Evolutionary conservation across 2,888 invertebrate genomes (phyloP).

Genomic region (Drymonia ruficornis): DNA sequence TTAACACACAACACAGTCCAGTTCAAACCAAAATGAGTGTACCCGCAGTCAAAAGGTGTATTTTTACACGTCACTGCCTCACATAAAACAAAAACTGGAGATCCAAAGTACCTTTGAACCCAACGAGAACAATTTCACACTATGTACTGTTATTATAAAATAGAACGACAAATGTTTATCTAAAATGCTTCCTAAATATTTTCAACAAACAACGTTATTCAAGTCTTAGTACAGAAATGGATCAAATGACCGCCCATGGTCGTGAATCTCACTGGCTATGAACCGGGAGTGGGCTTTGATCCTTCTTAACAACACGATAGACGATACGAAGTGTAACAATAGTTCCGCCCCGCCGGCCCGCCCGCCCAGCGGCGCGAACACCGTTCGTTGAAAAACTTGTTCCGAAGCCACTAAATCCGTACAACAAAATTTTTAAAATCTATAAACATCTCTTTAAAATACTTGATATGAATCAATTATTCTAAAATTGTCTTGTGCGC

Average conservation of each 20-base stretch:
- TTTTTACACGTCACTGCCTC: slow-evolving; percentile 24
- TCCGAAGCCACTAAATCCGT: slow-evolving; percentile 42
- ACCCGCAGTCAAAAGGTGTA: slow-evolving; percentile 22
- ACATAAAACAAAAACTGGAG: slow-evolving; percentile 17
- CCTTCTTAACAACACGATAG: slow-evolving; percentile 64
- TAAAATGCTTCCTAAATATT: slow-evolving; percentile 65
- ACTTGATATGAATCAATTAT: slow-evolving; percentile 78
- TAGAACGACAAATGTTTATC: slow-evolving; percentile 46
- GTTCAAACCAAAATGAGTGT: slow-evolving; percentile 10
- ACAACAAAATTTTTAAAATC: slow-evolving; percentile 51
- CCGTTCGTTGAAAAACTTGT: slow-evolving; percentile 73
- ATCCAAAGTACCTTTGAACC: slow-evolving; percentile 23
- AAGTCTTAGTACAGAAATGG: slow-evolving; percentile 66
- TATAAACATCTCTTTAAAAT: slow-evolving; percentile 63
- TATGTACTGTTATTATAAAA: slow-evolving; percentile 34
- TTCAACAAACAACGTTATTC: slow-evolving; percentile 75
- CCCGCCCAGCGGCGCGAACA: slow-evolving; percentile 20
- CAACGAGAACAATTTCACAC: slow-evolving; percentile 29
- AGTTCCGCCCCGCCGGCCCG: slow-evolving; percentile 32
- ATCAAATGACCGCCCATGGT: slow-evolving; percentile 45
- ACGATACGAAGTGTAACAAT: slow-evolving; percentile 67
- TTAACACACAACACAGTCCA: neutral
- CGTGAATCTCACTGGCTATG: slow-evolving; percentile 31
- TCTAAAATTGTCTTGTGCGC: slow-evolving; percentile 76
- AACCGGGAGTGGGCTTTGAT: slow-evolving; percentile 38